Base-by-base conservation (phyloP, 2,113 vertebrate species). In the Notiomystis cincta region DNA sequence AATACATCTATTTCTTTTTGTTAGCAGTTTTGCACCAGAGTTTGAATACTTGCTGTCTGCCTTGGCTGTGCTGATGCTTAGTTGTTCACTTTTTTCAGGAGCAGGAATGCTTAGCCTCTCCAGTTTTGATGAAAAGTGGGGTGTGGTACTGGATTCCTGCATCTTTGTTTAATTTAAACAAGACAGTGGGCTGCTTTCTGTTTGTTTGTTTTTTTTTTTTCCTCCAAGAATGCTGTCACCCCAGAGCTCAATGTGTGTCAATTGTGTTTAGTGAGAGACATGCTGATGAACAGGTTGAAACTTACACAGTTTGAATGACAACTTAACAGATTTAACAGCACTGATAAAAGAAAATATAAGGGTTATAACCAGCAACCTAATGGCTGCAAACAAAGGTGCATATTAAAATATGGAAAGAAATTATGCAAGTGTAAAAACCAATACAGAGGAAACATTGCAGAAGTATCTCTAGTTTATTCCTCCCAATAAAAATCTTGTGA, bases 21-120 rank as follows among this genome's bases (percentile, higher is more conserved):
- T 48, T 44, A 38, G 7, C 23, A 31, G 0, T 51, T 51, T 60
- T 42, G 20, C 38, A 64, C 7, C 1, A 1, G 11, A n/a, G 4
- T 69, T 92, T 53, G 35, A 65, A 18, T 33, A 48, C 15, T 37
- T 50, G 4, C 8, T 66, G 2, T 15, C 30, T 88, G 16, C 17
- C 27, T 79, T 47, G 31, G 31, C 11, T 76, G 2, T 40, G 13
- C 33, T 79, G 31, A 24, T 16, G 13, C 22, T 83, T 37, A 8
- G 4, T 9, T 60, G 8, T 17, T 62, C 6, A 4, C 40, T 82
- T 45, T n/a, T 81, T 69, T 35, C 16, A 79, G 23, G 7, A 56
- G 24, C 15, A 90, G 57, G 9, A 90, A 58, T 42, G 25, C 7
- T 78, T 47, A 79, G 25, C 7, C 16, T 69, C 37, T 60, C 22